Conservation (phyloP, 1,140 invertebrate genomes). For the Drosophila bipectinata region DNA sequence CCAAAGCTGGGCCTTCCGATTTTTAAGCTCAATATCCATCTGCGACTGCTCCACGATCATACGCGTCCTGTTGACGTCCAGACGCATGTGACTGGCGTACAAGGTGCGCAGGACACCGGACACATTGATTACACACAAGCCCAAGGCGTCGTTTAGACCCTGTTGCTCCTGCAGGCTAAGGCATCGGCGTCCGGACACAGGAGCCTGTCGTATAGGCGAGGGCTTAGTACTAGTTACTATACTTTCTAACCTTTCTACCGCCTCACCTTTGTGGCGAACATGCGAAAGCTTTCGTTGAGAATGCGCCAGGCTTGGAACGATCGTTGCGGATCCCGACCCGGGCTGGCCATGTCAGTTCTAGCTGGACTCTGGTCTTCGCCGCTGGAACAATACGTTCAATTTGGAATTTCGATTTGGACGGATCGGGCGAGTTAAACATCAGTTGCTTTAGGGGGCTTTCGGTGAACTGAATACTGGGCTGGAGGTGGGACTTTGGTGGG, state of each 20-base stretch:
- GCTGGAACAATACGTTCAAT: constrained; percentile 1
- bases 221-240: neutral
- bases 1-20: neutral
- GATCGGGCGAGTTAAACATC: neutral
- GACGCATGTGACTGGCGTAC: neutral
- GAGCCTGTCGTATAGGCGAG: neutral
- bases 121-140: neutral
- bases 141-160: neutral
- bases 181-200: neutral
- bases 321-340: neutral
- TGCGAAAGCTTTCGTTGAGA: neutral
- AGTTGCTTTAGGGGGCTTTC: neutral
- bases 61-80: neutral
- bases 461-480: neutral
- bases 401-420: constrained; percentile 8
- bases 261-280: neutral
- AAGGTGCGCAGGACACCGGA: neutral
- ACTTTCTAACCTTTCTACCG: neutral
- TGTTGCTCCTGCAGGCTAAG: neutral
- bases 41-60: neutral
- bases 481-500: too few species aligned
- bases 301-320: neutral
- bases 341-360: neutral
- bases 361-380: neutral
- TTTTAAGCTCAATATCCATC: neutral